Conservation (phyloP, 2,797 vertebrate genomes). For the Delichon dasypus region DNA sequence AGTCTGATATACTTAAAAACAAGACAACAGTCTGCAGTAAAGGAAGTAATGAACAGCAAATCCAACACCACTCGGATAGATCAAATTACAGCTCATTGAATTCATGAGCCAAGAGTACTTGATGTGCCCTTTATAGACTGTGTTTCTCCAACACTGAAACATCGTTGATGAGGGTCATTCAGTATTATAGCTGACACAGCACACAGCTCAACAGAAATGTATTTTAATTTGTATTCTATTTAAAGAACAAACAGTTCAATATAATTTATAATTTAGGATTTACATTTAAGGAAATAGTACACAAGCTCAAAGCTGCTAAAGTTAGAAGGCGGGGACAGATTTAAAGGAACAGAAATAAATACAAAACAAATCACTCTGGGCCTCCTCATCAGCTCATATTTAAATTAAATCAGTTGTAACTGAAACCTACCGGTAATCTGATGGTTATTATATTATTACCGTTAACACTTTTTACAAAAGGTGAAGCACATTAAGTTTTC, state of each 20-base stretch:
- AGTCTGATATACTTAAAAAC: neutral
- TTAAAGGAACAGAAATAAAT: neutral
- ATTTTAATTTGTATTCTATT: neutral
- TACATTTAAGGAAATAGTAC: neutral
- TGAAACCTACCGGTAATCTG: neutral
- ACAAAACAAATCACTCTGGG: neutral
- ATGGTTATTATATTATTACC: neutral
- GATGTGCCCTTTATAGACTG: neutral
- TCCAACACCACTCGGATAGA: neutral
- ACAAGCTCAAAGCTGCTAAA: neutral
- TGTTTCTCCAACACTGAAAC: neutral
- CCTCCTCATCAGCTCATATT: neutral
- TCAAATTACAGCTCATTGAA: neutral
- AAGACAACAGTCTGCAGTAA: neutral
- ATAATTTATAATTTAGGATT: neutral
- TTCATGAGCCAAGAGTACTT: neutral
- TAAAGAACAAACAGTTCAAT: neutral
- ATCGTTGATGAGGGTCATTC: neutral
- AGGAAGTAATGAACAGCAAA: neutral
- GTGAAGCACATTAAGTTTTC: neutral
- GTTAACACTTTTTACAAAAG: neutral
- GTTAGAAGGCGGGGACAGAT: neutral
- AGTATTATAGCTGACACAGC: neutral
- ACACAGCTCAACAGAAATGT: neutral
- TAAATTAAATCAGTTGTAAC: neutral